Evolutionary conservation across 2,113 vertebrate genomes (phyloP), one percentile per base, ranked within the genome.

Genomic region (Heloderma charlesbogerti): DNA sequence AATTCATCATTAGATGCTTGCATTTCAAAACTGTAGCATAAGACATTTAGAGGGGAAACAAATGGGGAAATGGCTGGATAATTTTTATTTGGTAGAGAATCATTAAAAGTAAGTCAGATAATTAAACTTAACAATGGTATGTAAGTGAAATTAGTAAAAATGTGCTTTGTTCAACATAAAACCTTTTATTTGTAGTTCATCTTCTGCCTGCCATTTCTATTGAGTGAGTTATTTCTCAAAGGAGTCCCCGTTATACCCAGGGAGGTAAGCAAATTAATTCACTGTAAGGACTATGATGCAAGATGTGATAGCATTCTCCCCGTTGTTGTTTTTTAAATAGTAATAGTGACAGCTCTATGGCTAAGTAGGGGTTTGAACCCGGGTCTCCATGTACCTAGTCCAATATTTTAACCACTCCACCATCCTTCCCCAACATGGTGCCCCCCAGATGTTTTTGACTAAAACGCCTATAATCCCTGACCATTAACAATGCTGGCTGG

Each of bases 111-210:
- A 86, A 95, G 91, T 91, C 94, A 96, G 94, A 95, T 96, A 94
- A 94, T 96, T 97, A 96, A 94, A 93, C 89, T 95, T 97, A 96
- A 96, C 83, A 92, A 86, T 81, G 88, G 57, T 95, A 94, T 97
- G 96, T 96, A 96, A 96, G 60, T 92, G 94, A 95, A 97, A 97
- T 92, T 96, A 96, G 86, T 93, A 89, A 93, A 97, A 96, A 86
- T 84, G 93, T 86, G 95, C 96, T 96, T 90, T 51, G 2, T 94
- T 96, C 95, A 92, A 88, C 94, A 91, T 93, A 89, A 97, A 97
- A 96, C 94, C 92, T 97, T 97, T 95, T 95, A 96, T 97, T 96
- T 96, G 93, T 94, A 93, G 0, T 95, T 96, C 93, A 94, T 92
- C 91, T 71, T 95, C 93, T 95, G 89, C 83, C 90, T 95, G 90